Evolutionary conservation across 2,888 invertebrate genomes (phyloP).

Genomic region (Boloria euphrosyne): DNA sequence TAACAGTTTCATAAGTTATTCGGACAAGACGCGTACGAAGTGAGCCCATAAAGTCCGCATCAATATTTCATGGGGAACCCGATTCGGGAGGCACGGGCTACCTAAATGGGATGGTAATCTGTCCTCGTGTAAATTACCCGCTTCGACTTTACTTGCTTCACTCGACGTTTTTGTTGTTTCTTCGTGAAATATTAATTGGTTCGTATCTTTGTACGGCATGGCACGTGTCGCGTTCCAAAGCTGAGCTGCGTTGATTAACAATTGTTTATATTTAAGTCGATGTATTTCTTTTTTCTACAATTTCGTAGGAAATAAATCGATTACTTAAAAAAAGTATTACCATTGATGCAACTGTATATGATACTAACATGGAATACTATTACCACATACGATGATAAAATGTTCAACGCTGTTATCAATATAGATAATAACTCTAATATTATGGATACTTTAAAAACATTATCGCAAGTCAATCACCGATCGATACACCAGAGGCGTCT

Average conservation of each 20-base stretch:
- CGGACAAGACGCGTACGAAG: slow-evolving; percentile 13
- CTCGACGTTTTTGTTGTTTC: slow-evolving; percentile 33
- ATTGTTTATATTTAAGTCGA: slow-evolving; percentile 1
- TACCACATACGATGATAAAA: neutral
- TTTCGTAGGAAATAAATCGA: too few relatives aligned
- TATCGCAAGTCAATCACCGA: slow-evolving; percentile 3
- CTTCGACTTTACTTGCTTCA: slow-evolving; percentile 28
- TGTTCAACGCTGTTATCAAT: slow-evolving; percentile 3
- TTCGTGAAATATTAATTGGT: slow-evolving; percentile 35
- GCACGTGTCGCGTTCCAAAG: slow-evolving; percentile 14
- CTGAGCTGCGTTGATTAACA: slow-evolving; percentile 10
- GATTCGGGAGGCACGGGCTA: slow-evolving; percentile 50
- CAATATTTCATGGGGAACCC: slow-evolving; percentile 62
- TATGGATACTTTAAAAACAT: slow-evolving; percentile 5
- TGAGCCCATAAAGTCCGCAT: slow-evolving; percentile 47
- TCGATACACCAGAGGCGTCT: slow-evolving; percentile 17
- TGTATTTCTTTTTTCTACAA: neutral
- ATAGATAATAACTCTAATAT: slow-evolving; percentile 1
- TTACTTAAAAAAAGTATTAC: too few relatives aligned
- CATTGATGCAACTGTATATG: too few relatives aligned
- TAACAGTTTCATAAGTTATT: slow-evolving; percentile 19
- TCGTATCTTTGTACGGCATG: slow-evolving; percentile 20
- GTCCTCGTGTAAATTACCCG: slow-evolving; percentile 44
- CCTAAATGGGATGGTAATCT: slow-evolving; percentile 52
- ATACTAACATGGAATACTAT: neutral